phyloP scores from a whole-genome alignment of 2,888 invertebrate genomes.

The Seira sanloemensis region DNA sequence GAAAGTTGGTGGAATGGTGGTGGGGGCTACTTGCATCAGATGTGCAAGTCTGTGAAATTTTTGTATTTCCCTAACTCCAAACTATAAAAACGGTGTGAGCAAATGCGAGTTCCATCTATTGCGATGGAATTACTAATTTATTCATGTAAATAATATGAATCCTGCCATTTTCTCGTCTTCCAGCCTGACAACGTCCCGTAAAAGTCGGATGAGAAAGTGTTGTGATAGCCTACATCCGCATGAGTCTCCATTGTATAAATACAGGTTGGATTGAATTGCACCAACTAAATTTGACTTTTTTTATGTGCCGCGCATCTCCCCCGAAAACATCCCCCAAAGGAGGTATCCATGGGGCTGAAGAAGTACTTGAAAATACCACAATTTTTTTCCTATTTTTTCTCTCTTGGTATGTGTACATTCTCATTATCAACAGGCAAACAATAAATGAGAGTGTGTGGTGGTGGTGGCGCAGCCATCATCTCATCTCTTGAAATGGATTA shows the following conservation, averaged over 20 bases:
- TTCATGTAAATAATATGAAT: too few relatives aligned
- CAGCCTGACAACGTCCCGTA: too few relatives aligned
- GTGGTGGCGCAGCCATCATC: slow-evolving; percentile 41
- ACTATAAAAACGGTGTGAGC: too few relatives aligned
- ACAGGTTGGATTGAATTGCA: background rate
- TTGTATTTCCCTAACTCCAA: too few relatives aligned
- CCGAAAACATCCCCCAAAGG: slow-evolving; percentile 5
- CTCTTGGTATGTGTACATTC: slow-evolving; percentile 31
- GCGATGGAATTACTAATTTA: too few relatives aligned
- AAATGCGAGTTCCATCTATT: too few relatives aligned
- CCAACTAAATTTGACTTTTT: background rate
- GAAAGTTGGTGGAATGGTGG: too few relatives aligned
- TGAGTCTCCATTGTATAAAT: background rate
- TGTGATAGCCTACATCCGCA: too few relatives aligned
- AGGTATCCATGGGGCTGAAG: background rate
- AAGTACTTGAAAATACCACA: background rate
- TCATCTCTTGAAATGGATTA: slow-evolving; percentile 55
- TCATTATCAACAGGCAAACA: slow-evolving; percentile 52
- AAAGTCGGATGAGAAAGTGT: too few relatives aligned
- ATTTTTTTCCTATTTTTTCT: background rate
- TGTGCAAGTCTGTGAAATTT: too few relatives aligned
- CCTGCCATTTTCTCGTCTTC: too few relatives aligned
- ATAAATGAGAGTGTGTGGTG: slow-evolving; percentile 21
- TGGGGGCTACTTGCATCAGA: too few relatives aligned
- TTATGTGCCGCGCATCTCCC: background rate